Evolutionary conservation across 2,113 vertebrate genomes (phyloP), one percentile per base, ranked within the genome.

Genomic region (Gorsachius goisagi): DNA sequence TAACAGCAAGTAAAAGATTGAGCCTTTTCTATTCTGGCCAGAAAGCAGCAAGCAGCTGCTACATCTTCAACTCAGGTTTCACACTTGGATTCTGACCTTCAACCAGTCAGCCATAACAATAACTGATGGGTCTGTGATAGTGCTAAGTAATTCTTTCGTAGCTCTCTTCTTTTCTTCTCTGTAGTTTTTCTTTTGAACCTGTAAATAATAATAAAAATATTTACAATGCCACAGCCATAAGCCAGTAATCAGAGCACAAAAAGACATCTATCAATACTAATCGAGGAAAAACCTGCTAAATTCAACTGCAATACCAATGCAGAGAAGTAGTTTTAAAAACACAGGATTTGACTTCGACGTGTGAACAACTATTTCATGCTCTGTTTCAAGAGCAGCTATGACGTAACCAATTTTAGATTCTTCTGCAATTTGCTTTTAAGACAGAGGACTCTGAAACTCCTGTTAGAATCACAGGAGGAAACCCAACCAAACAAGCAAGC

Each of bases 171-270:
- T 99, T 95, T 99, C 99, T 93, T 99, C 99, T 88, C 99, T 98
- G 97, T 99, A 99, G 97, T 99, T 99, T 96, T 99, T 99, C 98
- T 99, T 99, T 97, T 99, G 99, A 77, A 99, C 99, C 99, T 99
- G 91, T 88, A 97, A 97, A 45, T 58, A 95, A 81, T 68, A 93
- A 96, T 7, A 92, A 89, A 97, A 59, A 62, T 33, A 58, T 63
- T 83, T 89, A 94, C 49, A 81, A 69, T 35, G 80, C 33, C 75
- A 92, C 2, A 59, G 39, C 35, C 87, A 68, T n/a, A 80, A 90
- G 23, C 11, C 64, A 93, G 16, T 68, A 72, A 84, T 32, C 26
- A 60, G 50, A 80, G 47, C 50, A 59, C 22, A 64, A 89, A 78
- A 86, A 81, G 4, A 16, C 33, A 67, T 23, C 9, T 39, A 56